Conservation (phyloP, 2,797 vertebrate genomes). For the Xenops minutus region DNA sequence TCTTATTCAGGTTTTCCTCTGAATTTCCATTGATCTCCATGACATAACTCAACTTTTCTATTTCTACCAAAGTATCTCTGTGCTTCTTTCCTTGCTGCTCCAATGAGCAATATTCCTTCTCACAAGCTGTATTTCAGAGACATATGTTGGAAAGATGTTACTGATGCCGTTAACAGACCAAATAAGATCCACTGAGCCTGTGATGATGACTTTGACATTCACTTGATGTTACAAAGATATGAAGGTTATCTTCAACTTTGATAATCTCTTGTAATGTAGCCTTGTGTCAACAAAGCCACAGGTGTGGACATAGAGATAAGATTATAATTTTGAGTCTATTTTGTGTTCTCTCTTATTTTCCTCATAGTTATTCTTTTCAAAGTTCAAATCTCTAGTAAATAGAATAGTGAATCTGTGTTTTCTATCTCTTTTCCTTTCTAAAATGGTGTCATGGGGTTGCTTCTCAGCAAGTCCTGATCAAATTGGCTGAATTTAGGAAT, state of each 20-base stretch:
- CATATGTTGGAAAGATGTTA: background rate
- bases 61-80: background rate
- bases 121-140: background rate
- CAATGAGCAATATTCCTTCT: background rate
- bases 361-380: background rate
- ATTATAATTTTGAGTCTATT: slow-evolving; percentile 3
- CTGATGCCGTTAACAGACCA: background rate
- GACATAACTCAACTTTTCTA: background rate
- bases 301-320: slow-evolving; percentile 14
- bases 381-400: slow-evolving; percentile 19
- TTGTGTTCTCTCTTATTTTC: background rate
- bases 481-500: slow-evolving; percentile 9
- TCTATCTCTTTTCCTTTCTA: slow-evolving; percentile 21
- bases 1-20: slow-evolving; percentile 4
- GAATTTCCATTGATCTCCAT: slow-evolving; percentile 2
- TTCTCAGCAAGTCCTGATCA: slow-evolving; percentile 5
- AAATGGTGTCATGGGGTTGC: background rate
- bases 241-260: background rate
- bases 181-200: background rate
- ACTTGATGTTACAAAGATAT: background rate
- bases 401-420: background rate
- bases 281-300: slow-evolving; percentile 15
- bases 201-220: slow-evolving; percentile 12
- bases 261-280: slow-evolving; percentile 17
- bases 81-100: background rate